These are phyloP conservation scores for Discoglossus pictus DNA, from an alignment of 2,797 vertebrate species.

Conservation along the genomic window DNA sequence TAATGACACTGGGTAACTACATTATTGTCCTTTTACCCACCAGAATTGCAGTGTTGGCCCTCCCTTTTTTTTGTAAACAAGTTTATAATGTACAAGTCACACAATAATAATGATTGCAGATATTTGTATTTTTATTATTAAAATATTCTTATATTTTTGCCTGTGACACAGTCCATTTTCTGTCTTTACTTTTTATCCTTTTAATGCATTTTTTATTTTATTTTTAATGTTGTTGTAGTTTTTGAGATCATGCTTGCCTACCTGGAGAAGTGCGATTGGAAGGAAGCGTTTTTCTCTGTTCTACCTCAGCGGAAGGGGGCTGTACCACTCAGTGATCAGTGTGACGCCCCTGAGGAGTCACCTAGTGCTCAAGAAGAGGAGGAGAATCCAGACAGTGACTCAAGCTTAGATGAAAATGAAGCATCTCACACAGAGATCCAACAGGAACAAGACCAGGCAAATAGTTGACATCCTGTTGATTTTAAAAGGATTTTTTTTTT, in stretches of 20 bases:
- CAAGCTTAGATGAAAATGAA: constrained; percentile 39
- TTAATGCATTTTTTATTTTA: no score
- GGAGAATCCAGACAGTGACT: constrained; percentile 64
- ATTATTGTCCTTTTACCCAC: no score
- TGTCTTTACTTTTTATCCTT: no score
- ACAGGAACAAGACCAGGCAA: background rate
- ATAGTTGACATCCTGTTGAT: constrained; percentile 19
- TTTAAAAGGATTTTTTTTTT: constrained; percentile 10
- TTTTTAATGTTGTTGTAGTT: constrained; percentile 81
- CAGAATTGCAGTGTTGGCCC: no score
- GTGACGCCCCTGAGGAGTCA: constrained; percentile 5
- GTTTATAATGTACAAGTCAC: no score
- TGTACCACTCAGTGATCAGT: constrained; percentile 70
- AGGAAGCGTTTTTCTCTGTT: constrained; percentile 92
- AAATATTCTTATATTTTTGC: no score
- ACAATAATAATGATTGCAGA: no score
- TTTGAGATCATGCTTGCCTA: constrained; percentile 95
- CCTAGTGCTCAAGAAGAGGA: constrained; percentile 49
- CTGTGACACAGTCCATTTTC: no score
- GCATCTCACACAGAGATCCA: background rate
- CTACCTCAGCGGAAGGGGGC: constrained; percentile 94
- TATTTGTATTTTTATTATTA: no score
- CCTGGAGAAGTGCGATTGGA: constrained; percentile 88
- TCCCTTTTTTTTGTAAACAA: no score
- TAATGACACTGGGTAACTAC: no score